Conservation (phyloP, 2,888 invertebrate species). For the Pammene aurita region DNA sequence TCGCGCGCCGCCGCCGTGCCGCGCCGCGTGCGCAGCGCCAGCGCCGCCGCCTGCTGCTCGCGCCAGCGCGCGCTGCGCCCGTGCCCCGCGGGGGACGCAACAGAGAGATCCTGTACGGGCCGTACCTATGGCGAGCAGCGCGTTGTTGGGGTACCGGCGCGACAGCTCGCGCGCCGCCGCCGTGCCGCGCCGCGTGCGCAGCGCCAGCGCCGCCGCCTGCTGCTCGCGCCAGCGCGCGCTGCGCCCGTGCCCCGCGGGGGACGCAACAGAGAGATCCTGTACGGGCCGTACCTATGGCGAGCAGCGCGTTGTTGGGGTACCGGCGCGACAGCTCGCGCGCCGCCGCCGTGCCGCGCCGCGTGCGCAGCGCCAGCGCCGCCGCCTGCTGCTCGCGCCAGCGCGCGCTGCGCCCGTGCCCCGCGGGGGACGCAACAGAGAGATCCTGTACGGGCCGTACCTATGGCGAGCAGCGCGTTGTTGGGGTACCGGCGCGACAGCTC, state of each 20-base stretch:
- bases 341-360: conserved; percentile 23
- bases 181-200: conserved; percentile 42
- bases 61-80: no score
- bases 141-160: conserved; percentile 8
- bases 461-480: neutral
- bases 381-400: conserved; percentile 7
- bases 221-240: no score
- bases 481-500: conserved; percentile 10
- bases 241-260: no score
- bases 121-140: neutral
- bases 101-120: no score
- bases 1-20: neutral
- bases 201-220: conserved; percentile 43
- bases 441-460: neutral
- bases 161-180: conserved; percentile 1
- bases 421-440: no score
- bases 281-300: neutral
- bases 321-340: conserved; percentile 4
- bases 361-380: conserved; percentile 46
- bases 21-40: conserved; percentile 46
- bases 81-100: no score
- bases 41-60: conserved; percentile 26
- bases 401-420: no score
- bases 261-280: no score
- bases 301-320: conserved; percentile 4